These are phyloP conservation scores for Aphelenchoides fujianensis DNA, from an alignment of 1,140 invertebrate species.

Conservation along the genomic window DNA sequence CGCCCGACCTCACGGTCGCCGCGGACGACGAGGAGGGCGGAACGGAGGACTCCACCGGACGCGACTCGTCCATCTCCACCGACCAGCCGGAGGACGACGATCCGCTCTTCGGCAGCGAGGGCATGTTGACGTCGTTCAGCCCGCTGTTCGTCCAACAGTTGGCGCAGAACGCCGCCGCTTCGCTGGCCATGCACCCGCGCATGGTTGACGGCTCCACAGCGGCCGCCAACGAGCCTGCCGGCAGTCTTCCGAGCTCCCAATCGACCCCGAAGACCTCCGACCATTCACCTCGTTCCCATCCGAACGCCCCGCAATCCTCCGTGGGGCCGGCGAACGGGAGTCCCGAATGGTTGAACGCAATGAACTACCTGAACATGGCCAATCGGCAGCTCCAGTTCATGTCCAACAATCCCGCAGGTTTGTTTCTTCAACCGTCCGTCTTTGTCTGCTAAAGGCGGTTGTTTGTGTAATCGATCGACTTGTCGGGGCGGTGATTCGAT, in stretches of 20 bases:
- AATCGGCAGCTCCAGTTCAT: constrained; percentile 11
- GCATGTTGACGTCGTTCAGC: background rate
- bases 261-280: background rate
- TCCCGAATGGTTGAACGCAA: background rate
- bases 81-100: background rate
- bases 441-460: too few species aligned
- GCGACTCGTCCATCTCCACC: background rate
- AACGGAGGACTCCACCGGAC: background rate
- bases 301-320: background rate
- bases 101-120: background rate
- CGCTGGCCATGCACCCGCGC: background rate
- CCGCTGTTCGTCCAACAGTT: constrained; percentile 4
- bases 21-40: background rate
- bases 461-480: background rate
- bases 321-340: background rate
- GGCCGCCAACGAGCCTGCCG: background rate
- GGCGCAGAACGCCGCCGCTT: background rate
- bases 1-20: background rate
- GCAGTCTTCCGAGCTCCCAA: background rate
- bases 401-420: background rate
- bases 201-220: background rate
- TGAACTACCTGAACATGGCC: constrained; percentile 11
- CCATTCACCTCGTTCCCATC: background rate
- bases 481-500: background rate
- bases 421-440: too few species aligned